Percentiles rank a stretch among this genome's conserved stretches.
These are phyloP conservation scores for Fratercula arctica DNA, from an alignment of 2,797 vertebrate genomes.

Conservation along the genomic window DNA sequence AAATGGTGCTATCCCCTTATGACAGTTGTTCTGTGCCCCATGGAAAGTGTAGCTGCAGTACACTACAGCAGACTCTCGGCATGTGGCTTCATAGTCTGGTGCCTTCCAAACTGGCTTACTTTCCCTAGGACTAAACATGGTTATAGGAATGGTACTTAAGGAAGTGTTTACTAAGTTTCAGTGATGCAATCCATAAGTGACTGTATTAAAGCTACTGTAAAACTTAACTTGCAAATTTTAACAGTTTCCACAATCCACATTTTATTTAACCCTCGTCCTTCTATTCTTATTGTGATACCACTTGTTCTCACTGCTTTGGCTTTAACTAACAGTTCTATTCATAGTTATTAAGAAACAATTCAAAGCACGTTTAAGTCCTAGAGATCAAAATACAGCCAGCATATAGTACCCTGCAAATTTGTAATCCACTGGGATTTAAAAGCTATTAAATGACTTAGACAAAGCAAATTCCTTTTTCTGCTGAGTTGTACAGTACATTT, in stretches of 20 bases:
- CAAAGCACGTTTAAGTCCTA: slow-evolving; percentile 37
- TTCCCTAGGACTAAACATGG: not conserved
- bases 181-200: not conserved
- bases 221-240: not conserved
- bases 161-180: not conserved
- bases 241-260: not conserved
- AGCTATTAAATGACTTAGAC: slow-evolving; percentile 62
- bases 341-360: slow-evolving; percentile 53
- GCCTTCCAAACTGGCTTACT: not conserved
- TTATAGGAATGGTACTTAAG: not conserved
- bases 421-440: slow-evolving; percentile 50
- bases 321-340: slow-evolving; percentile 57
- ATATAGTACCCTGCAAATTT: slow-evolving; percentile 15
- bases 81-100: not conserved
- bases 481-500: slow-evolving; percentile 33
- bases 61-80: not conserved
- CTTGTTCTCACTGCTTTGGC: slow-evolving; percentile 19
- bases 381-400: slow-evolving; percentile 46
- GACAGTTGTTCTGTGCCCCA: not conserved
- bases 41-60: not conserved
- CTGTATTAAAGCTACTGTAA: not conserved
- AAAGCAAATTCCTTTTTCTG: slow-evolving; percentile 56
- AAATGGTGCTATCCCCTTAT: not conserved
- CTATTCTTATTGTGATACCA: not conserved
- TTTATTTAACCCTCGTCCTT: not conserved